phyloP scores from a whole-genome alignment of 2,113 vertebrate genomes.

The Cairina moschata region DNA sequence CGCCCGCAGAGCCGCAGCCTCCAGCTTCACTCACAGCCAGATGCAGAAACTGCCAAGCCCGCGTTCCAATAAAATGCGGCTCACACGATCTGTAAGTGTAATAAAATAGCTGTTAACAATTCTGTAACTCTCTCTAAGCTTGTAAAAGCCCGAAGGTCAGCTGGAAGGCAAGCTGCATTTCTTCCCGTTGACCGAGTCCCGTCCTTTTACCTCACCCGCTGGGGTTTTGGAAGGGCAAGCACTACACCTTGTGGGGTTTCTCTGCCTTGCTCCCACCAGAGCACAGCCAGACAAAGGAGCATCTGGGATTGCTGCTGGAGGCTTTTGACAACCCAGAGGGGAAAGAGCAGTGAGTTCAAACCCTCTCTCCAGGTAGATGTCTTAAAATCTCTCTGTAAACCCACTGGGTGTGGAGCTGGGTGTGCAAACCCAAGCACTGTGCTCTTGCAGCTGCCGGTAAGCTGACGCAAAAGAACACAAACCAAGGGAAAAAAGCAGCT shows the following conservation, averaged over 20 bases:
- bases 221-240: background rate
- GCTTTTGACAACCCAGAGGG: background rate
- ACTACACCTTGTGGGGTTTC: background rate
- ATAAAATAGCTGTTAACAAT: conserved; percentile 74
- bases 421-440: background rate
- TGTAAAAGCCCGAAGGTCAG: conserved; percentile 68
- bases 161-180: conserved; percentile 60
- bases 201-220: background rate
- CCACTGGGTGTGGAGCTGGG: background rate
- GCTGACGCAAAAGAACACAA: rapidly evolving
- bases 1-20: conserved; percentile 16
- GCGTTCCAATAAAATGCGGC: conserved; percentile 48
- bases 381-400: background rate
- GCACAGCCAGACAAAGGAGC: background rate
- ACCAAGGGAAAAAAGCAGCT: background rate
- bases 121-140: conserved; percentile 58
- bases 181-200: background rate
- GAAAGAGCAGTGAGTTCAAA: background rate
- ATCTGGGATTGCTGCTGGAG: background rate
- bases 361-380: background rate
- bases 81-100: conserved; percentile 53
- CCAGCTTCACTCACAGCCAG: conserved; percentile 40
- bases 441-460: background rate
- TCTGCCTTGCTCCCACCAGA: background rate
- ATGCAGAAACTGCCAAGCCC: conserved; percentile 42